Percentiles rank a stretch among this genome's conserved stretches.
These are phyloP conservation scores for Anneissia japonica DNA, from an alignment of 35 echinoderm and acorn worm species.

Conservation along the genomic window DNA sequence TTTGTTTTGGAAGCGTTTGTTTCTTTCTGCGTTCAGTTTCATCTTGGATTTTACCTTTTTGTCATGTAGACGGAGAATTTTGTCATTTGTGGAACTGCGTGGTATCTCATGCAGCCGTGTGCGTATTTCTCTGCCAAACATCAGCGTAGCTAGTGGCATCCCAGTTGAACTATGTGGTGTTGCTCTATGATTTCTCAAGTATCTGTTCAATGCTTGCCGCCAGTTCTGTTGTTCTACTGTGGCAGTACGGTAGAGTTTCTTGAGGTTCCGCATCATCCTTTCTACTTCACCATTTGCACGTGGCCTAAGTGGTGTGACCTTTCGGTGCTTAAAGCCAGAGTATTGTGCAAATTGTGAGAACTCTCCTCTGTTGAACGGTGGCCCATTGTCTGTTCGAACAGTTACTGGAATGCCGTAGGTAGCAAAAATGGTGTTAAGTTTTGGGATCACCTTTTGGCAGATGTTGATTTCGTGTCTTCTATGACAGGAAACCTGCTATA, in stretches of 20 bases:
- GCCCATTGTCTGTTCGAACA: slow-evolving; percentile 53
- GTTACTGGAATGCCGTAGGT: slow-evolving; percentile 36
- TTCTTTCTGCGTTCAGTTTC: neutral
- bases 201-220: slow-evolving; percentile 47
- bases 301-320: slow-evolving; percentile 56
- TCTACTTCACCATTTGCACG: slow-evolving; percentile 72
- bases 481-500: slow-evolving; percentile 54
- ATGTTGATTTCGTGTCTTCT: slow-evolving; percentile 57
- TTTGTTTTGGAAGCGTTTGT: no score
- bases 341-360: slow-evolving; percentile 55
- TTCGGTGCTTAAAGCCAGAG: slow-evolving; percentile 51
- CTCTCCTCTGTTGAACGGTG: slow-evolving; percentile 57
- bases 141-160: slow-evolving; percentile 32
- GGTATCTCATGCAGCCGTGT: slow-evolving; percentile 35
- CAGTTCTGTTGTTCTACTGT: slow-evolving; percentile 37
- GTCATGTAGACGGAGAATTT: neutral
- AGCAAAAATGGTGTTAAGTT: slow-evolving; percentile 57
- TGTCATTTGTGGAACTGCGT: no score
- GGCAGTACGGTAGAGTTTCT: slow-evolving; percentile 47
- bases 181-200: slow-evolving; percentile 52
- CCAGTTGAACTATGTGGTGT: slow-evolving; percentile 67
- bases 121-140: slow-evolving; percentile 19
- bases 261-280: slow-evolving; percentile 60
- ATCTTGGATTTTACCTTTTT: neutral
- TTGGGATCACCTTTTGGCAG: slow-evolving; percentile 48